Percentiles rank a stretch among this genome's conserved stretches.
Conservation (phyloP, 2,888 invertebrate species). For the Ophioninae sp. region DNA sequence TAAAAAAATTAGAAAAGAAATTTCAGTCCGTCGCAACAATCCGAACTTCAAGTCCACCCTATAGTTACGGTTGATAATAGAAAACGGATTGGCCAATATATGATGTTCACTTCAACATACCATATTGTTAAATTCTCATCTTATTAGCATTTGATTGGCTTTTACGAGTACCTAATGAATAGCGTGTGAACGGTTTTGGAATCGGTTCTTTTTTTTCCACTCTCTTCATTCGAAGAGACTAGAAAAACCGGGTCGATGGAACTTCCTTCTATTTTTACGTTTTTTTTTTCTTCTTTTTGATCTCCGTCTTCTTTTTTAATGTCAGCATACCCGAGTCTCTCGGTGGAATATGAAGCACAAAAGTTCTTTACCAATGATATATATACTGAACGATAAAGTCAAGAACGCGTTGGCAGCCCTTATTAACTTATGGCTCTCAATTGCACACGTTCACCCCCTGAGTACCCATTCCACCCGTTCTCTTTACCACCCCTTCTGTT, state of each 20-base stretch:
- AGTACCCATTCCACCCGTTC: conserved; percentile 11
- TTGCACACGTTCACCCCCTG: conserved; percentile 24
- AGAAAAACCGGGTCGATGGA: conserved; percentile 36
- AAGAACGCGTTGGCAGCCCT: conserved; percentile 39
- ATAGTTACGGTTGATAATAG: no score
- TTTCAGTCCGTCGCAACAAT: no score
- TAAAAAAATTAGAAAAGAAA: no score
- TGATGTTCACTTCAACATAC: not conserved
- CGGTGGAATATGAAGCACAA: conserved; percentile 36
- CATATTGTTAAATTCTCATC: not conserved
- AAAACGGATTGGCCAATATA: not conserved
- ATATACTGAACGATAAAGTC: conserved; percentile 10
- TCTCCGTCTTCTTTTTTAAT: conserved; percentile 42
- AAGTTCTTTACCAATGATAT: conserved; percentile 9
- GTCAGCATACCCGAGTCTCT: conserved; percentile 42
- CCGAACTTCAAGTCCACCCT: no score
- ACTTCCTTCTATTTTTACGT: conserved; percentile 33
- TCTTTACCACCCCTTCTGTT: conserved; percentile 5
- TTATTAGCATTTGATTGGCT: not conserved
- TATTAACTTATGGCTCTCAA: conserved; percentile 55
- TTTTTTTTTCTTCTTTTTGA: conserved; percentile 6
- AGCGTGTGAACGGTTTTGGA: conserved; percentile 25
- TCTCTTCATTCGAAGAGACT: not conserved
- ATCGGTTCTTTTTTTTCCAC: conserved; percentile 12
- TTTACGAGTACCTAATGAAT: conserved; percentile 29